phyloP scores from a whole-genome alignment of 1,140 invertebrate genomes.

The Drosophila albomicans region DNA sequence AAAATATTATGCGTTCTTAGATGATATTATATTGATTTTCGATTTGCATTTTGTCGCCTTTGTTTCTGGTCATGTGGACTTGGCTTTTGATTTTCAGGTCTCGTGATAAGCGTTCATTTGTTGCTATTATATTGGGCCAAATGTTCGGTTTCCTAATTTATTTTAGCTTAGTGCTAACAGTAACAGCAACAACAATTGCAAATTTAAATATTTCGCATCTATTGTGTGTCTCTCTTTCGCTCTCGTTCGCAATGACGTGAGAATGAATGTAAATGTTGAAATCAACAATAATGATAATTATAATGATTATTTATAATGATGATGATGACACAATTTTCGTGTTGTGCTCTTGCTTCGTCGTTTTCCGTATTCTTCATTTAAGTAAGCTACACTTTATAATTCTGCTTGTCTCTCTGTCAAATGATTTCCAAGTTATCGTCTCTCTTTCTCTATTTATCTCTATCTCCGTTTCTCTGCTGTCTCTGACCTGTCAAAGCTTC shows the following conservation, averaged over 20 bases:
- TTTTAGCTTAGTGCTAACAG: not conserved
- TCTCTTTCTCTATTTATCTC: not conserved
- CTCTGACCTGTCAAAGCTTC: conserved; percentile 2
- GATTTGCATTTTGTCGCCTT: conserved; percentile 1
- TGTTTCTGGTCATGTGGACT: not conserved
- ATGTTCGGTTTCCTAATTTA: conserved; percentile 21
- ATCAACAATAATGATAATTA: conserved; percentile 51
- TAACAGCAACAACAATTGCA: conserved; percentile 32
- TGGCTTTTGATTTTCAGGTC: not conserved
- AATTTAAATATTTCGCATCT: conserved; percentile 41
- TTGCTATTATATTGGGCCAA: conserved; percentile 16
- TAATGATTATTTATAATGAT: conserved; percentile 31
- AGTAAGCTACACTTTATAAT: conserved; percentile 32
- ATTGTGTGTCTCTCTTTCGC: conserved; percentile 7
- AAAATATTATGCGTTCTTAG: conserved; percentile 9
- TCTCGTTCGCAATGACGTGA: conserved; percentile 30
- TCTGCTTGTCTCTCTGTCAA: conserved; percentile 22
- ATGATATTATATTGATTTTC: conserved; percentile 21
- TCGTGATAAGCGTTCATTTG: conserved; percentile 39
- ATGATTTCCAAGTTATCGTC: conserved; percentile 14
- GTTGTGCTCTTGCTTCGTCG: not conserved
- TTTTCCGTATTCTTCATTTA: conserved; percentile 13
- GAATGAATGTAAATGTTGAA: conserved; percentile 49
- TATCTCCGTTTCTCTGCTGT: conserved; percentile 22
- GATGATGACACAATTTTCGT: conserved; percentile 44